Percentiles rank a stretch among this genome's conserved stretches.
Conservation (phyloP, 64 coral and sea anemone genomes). For the Porites australiensis region DNA sequence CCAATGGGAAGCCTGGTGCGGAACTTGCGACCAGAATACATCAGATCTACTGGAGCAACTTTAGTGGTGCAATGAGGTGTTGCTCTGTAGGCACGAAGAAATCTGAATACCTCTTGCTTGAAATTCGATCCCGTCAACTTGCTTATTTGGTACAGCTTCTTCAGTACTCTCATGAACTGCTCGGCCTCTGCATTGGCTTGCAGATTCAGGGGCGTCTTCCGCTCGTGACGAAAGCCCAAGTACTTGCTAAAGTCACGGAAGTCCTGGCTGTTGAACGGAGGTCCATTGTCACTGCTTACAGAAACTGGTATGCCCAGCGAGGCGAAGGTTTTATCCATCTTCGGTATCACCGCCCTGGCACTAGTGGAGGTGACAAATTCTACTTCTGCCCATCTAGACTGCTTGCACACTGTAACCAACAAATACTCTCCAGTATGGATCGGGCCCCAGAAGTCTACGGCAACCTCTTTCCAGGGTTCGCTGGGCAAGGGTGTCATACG, state of each 20-base stretch:
- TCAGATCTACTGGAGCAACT: not conserved
- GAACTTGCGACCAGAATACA: constrained; percentile 40
- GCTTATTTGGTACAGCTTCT: constrained; percentile 33
- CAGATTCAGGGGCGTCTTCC: constrained; percentile 18
- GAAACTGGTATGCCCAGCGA: constrained; percentile 21
- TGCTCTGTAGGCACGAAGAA: constrained; percentile 15
- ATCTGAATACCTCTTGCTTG: constrained; percentile 23
- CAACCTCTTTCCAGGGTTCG: constrained; percentile 45
- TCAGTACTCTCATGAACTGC: constrained; percentile 49
- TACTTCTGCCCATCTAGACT: not conserved
- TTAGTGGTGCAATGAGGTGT: constrained; percentile 36
- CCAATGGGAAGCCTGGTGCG: constrained; percentile 13
- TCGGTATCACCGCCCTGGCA: constrained; percentile 15
- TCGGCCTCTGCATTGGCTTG: constrained; percentile 40
- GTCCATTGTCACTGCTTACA: constrained; percentile 36
- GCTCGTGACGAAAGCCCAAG: constrained; percentile 15
- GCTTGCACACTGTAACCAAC: constrained; percentile 28
- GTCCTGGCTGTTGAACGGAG: constrained; percentile 10
- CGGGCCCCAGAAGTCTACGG: constrained; percentile 14
- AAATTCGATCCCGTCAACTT: not conserved
- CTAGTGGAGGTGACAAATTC: constrained; percentile 5
- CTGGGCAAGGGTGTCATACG: not conserved
- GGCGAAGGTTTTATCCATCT: constrained; percentile 7
- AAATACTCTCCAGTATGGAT: constrained; percentile 41
- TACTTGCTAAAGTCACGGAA: constrained; percentile 36